These are phyloP conservation scores for Aplidium turbinatum DNA, from an alignment of 23 tunicate genomes.

Conservation along the genomic window DNA sequence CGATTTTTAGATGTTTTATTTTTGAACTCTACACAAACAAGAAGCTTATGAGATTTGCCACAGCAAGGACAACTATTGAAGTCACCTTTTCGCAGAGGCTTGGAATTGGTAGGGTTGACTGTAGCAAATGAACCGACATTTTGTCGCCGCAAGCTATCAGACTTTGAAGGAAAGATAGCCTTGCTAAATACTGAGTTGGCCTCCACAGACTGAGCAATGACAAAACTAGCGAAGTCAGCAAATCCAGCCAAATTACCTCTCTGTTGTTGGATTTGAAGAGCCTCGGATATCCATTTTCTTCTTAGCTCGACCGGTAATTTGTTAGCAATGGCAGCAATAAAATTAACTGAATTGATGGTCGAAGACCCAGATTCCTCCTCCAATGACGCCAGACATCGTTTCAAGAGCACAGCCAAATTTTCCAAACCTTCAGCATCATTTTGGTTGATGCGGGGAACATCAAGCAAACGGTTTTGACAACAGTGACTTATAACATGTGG, in stretches of 20 bases:
- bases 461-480: slow-evolving; percentile 12
- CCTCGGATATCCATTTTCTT: slow-evolving; percentile 8
- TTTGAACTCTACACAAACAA: not conserved
- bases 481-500: slow-evolving; percentile 24
- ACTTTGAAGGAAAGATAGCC: slow-evolving; percentile 15
- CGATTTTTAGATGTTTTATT: not conserved
- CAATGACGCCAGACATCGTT: slow-evolving; percentile 9
- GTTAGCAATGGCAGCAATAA: slow-evolving; percentile 10
- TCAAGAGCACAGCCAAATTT: slow-evolving; percentile 7
- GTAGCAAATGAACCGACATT: no score
- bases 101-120: not conserved
- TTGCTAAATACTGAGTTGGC: slow-evolving; percentile 24
- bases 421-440: slow-evolving; percentile 31
- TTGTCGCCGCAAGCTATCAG: no score
- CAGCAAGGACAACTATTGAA: not conserved
- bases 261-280: not conserved
- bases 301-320: slow-evolving; percentile 7
- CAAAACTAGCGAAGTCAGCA: slow-evolving; percentile 23
- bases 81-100: not conserved
- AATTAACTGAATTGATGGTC: slow-evolving; percentile 2
- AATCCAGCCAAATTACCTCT: slow-evolving; percentile 13
- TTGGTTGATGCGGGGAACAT: not conserved
- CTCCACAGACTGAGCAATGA: slow-evolving; percentile 14
- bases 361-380: slow-evolving; percentile 6
- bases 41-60: not conserved